Conservation (phyloP, 2,888 invertebrate genomes). For the Sturmia bella region DNA sequence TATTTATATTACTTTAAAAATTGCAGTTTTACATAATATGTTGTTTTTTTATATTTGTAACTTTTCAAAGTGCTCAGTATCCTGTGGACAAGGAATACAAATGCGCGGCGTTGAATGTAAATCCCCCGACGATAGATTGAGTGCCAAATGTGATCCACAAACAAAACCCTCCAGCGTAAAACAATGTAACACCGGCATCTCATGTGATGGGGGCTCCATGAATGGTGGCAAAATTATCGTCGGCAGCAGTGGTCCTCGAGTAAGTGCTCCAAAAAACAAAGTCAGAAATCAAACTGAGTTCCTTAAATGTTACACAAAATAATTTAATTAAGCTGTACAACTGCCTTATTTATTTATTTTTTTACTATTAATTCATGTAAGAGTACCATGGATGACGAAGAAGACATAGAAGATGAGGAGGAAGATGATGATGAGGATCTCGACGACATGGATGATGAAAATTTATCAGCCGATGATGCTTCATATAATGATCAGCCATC, state of each 20-base stretch:
- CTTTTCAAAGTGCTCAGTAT: slow-evolving; percentile 91
- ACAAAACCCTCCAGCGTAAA: slow-evolving; percentile 87
- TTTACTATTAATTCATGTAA: slow-evolving; percentile 19
- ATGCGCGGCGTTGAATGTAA: slow-evolving; percentile 91
- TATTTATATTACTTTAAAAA: too few relatives aligned
- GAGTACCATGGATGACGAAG: slow-evolving; percentile 69
- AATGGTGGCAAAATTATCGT: slow-evolving; percentile 78
- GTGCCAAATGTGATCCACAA: slow-evolving; percentile 86
- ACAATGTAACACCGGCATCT: slow-evolving; percentile 88
- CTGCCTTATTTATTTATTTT: not conserved
- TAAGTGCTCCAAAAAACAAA: slow-evolving; percentile 67
- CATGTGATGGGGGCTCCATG: slow-evolving; percentile 83
- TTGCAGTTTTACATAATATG: not conserved
- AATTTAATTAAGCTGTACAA: too few relatives aligned
- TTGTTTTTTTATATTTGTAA: slow-evolving; percentile 31
- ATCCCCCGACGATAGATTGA: slow-evolving; percentile 83
- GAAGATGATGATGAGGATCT: slow-evolving; percentile 78
- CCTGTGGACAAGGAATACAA: slow-evolving; percentile 94
- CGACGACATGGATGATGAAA: slow-evolving; percentile 76
- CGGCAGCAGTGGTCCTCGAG: slow-evolving; percentile 76
- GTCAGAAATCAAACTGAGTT: slow-evolving; percentile 20
- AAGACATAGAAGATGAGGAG: slow-evolving; percentile 75
- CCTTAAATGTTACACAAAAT: not conserved
- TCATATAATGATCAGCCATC: slow-evolving; percentile 80
- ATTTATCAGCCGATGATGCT: slow-evolving; percentile 72